A percentile compares a stretch with the other conserved stretches of the same genome.
Conservation (phyloP, 2,797 vertebrate genomes). For the Mormyrus proboscirostris region DNA sequence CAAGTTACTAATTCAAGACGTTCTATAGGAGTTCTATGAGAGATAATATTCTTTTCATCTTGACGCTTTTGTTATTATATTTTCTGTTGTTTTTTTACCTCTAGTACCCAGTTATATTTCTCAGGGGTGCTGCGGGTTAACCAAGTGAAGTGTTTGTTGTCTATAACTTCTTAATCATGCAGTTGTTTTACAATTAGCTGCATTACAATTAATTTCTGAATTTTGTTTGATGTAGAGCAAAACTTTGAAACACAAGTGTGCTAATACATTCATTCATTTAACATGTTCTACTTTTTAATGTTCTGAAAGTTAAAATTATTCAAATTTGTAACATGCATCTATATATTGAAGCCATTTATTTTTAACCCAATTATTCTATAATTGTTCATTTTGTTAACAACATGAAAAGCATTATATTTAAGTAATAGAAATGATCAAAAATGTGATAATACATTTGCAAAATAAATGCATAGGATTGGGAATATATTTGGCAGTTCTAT, state of each 20-base stretch:
- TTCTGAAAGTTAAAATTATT: constrained; percentile 65
- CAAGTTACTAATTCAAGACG: not conserved
- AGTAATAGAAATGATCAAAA: constrained; percentile 71
- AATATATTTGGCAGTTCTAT: constrained; percentile 39
- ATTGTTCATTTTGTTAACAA: constrained; percentile 67
- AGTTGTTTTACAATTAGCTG: constrained; percentile 69
- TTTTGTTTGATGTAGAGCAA: constrained; percentile 63
- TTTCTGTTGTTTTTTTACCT: not conserved
- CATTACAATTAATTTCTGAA: constrained; percentile 62
- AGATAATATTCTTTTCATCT: not conserved
- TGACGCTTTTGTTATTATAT: not conserved
- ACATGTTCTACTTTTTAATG: constrained; percentile 62
- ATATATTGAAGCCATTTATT: constrained; percentile 63
- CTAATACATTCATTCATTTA: constrained; percentile 48
- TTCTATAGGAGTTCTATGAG: constrained; percentile 6
- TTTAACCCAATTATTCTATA: constrained; percentile 71
- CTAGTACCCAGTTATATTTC: constrained; percentile 35
- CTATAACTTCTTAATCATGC: constrained; percentile 68
- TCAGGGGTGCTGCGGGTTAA: constrained; percentile 55
- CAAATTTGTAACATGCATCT: constrained; percentile 66
- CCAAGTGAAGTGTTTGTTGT: constrained; percentile 53
- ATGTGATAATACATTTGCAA: constrained; percentile 69
- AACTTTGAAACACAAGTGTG: constrained; percentile 60
- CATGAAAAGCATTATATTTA: constrained; percentile 67
- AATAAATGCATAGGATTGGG: constrained; percentile 58